Conservation (phyloP, 2,797 vertebrate genomes). For the Melopsittacus undulatus region DNA sequence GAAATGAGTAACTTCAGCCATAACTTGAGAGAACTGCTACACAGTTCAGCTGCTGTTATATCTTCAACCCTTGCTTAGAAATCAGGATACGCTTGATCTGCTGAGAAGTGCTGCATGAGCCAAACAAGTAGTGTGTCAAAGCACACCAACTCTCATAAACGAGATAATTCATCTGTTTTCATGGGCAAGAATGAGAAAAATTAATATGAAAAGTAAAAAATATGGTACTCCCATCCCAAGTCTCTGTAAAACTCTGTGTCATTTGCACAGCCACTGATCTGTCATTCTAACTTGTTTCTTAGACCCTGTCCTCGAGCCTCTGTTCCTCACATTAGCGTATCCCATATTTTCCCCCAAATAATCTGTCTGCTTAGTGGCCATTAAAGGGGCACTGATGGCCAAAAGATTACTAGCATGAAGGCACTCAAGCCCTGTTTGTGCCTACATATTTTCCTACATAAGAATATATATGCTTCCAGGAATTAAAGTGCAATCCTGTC, state of each 20-base stretch:
- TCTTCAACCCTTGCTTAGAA: background rate
- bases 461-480: background rate
- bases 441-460: background rate
- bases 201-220: background rate
- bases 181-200: background rate
- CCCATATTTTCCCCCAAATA: background rate
- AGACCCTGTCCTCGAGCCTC: background rate
- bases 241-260: background rate
- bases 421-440: background rate
- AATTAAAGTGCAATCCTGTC: background rate
- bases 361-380: background rate
- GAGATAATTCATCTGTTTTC: background rate
- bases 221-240: background rate
- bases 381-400: background rate
- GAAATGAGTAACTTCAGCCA: background rate
- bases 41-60: background rate
- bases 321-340: rapidly evolving
- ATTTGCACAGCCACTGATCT: background rate
- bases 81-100: background rate
- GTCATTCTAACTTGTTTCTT: background rate
- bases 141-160: background rate
- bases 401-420: background rate
- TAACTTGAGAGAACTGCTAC: background rate
- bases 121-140: background rate
- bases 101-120: background rate